Evolutionary conservation across 1,140 invertebrate genomes (phyloP), one percentile per base, ranked within the genome.

Genomic region (Notospermus geniculatus): DNA sequence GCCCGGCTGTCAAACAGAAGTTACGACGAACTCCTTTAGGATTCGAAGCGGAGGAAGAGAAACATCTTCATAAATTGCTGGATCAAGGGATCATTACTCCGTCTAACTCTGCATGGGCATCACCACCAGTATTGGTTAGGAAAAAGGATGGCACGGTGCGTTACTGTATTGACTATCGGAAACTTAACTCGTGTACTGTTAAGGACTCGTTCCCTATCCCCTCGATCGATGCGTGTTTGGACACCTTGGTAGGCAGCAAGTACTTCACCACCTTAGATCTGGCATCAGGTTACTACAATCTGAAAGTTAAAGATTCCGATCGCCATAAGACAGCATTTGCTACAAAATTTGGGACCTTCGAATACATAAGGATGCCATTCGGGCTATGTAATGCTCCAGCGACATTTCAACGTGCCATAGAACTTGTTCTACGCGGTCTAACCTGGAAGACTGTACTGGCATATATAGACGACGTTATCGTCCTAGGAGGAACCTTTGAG

Each of bases 121-220:
- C 55, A 30, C 55, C 55, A n/a, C 25, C 57, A 13, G 30, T 63
- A 1, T 25, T 60, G 15, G 56, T 59, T 1, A 15, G 23, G 2
- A 63, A 63, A 46, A 23, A 27, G 4, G 45, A 30, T 23, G 61
- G 61, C 36, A 25, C 41, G 7, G 27, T 25, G 55, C 1, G 76
- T 59, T 46, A 83, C 60, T 80, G 72, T 60, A 60, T 84, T 0
- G 82, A 86, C 69, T 86, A 73, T 64, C 45, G 83, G 39, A 39
- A 39, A 19, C 41, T 86, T 17, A 85, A 85, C 64, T 4, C 2
- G 59, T 67, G 57, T 0, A 84, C 76, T 0, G 69, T 73, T 0
- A 62, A 68, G 39, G 83, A 86, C 66, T 70, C 63, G 45, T 86
- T 81, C 66, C 84, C 85, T 71, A 58, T 86, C 1, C 84, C 82